Conservation (phyloP, 2,888 invertebrate species). For the Athalia circularis region DNA sequence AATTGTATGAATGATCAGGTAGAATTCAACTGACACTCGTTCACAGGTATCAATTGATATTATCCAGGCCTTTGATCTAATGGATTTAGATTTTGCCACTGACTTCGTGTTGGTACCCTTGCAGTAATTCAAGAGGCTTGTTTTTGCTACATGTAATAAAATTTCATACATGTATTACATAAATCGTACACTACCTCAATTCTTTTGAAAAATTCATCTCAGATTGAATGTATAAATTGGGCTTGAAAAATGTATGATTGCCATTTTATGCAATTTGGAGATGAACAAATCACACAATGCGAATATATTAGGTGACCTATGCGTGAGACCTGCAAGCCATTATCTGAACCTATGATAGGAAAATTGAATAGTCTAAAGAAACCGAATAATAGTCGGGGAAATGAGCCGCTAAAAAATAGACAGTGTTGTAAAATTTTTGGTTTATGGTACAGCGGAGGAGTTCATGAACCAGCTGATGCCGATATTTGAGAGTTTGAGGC, state of each 20-base stretch:
- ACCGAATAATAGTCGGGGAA: constrained; percentile 12
- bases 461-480: constrained; percentile 97
- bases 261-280: constrained; percentile 20
- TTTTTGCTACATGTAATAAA: too few species aligned
- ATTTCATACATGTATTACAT: too few species aligned
- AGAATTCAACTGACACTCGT: background rate
- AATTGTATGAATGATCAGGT: constrained; percentile 40
- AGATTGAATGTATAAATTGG: background rate
- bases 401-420: constrained; percentile 6
- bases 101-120: too few species aligned
- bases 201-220: too few species aligned
- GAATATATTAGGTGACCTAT: constrained; percentile 4
- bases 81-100: too few species aligned
- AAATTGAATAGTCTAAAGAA: constrained; percentile 14
- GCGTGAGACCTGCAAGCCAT: background rate
- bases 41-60: background rate
- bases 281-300: constrained; percentile 17
- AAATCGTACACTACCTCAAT: too few species aligned
- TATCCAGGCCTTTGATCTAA: background rate
- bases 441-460: constrained; percentile 86
- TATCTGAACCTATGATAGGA: background rate
- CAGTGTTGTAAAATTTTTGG: constrained; percentile 54
- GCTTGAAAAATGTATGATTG: constrained; percentile 7
- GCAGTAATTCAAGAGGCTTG: background rate
- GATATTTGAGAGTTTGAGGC: constrained; percentile 94